Conservation (phyloP, 2,888 invertebrate species). For the Mimachlamys varia region DNA sequence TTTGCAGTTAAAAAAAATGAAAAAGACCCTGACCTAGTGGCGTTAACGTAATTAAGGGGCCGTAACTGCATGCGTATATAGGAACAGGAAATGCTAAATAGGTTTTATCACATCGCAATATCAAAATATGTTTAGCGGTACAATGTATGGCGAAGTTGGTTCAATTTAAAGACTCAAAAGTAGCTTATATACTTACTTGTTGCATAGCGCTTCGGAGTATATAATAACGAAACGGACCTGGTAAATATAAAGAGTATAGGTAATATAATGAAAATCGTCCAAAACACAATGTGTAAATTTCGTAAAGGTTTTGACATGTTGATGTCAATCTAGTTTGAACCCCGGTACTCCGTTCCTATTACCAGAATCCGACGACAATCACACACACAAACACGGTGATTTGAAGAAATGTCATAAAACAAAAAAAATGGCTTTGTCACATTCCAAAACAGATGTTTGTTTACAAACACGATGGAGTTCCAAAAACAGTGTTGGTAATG, state of each 20-base stretch:
- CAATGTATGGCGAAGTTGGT: too few species aligned
- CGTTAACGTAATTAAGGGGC: too few species aligned
- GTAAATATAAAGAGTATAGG: not conserved
- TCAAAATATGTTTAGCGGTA: too few species aligned
- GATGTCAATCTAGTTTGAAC: not conserved
- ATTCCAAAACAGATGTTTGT: too few species aligned
- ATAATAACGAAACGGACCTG: not conserved
- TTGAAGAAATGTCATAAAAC: not conserved
- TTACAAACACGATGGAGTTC: too few species aligned
- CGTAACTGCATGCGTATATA: too few species aligned
- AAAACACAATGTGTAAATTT: constrained; percentile 11
- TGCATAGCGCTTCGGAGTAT: not conserved
- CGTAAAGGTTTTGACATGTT: not conserved
- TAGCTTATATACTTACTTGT: not conserved
- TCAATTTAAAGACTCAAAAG: too few species aligned
- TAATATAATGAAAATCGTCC: not conserved
- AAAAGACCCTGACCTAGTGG: too few species aligned
- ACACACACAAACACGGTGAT: not conserved
- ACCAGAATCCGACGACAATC: not conserved
- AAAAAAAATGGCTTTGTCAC: not conserved
- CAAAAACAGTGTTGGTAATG: not conserved
- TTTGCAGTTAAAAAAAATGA: too few species aligned
- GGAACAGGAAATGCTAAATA: too few species aligned
- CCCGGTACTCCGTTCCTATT: not conserved
- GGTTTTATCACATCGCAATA: too few species aligned